A percentile compares a stretch with the other conserved stretches of the same genome.
Evolutionary conservation across 2,113 vertebrate species (phyloP).

Genomic region (Phalacrocorax pelagicus): DNA sequence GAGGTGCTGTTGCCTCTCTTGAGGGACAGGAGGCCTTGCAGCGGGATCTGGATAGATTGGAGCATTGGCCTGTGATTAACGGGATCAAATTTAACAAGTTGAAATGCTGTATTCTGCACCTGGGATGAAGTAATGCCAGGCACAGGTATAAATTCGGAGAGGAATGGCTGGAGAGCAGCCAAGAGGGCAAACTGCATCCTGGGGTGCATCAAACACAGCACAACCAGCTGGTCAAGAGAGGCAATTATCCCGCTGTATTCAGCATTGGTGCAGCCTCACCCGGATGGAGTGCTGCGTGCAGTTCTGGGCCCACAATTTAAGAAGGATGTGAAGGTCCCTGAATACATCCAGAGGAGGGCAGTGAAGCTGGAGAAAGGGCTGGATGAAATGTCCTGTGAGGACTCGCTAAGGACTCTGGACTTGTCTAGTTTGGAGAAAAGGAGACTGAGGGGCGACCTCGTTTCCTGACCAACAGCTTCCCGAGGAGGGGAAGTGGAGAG

Average conservation of each 20-base stretch:
- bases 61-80: not conserved
- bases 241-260: fast-evolving
- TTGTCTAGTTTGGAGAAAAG: not conserved
- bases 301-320: not conserved
- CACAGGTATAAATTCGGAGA: not conserved
- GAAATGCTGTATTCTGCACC: not conserved
- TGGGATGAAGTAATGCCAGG: fast-evolving
- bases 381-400: not conserved
- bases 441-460: not conserved
- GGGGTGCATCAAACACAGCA: too few relatives aligned
- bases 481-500: not conserved
- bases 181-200: not conserved
- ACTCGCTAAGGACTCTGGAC: not conserved
- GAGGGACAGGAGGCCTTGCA: not conserved
- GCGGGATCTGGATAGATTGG: not conserved
- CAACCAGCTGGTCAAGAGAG: fast-evolving
- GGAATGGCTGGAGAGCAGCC: not conserved
- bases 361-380: not conserved
- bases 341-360: not conserved
- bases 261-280: fast-evolving
- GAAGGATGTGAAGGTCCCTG: too few relatives aligned
- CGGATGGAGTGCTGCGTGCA: not conserved
- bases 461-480: not conserved
- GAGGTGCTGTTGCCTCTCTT: not conserved
- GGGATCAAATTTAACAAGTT: not conserved